Conservation (phyloP, 92 coral and sea anemone species). For the Siderastrea siderea region DNA sequence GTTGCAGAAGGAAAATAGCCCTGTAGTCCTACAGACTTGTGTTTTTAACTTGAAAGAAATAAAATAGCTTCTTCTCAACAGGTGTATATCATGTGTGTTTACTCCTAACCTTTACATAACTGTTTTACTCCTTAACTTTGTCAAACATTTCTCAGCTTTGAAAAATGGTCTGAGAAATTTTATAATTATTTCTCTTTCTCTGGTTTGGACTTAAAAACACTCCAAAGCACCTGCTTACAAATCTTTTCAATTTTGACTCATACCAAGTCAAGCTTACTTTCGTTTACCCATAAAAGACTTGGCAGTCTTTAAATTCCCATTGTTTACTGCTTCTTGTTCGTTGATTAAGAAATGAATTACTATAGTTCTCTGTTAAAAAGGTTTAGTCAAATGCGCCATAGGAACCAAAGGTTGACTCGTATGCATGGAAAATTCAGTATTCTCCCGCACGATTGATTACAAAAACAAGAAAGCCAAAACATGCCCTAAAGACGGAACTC, state of each 20-base stretch:
- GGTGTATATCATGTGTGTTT: constrained; percentile 17
- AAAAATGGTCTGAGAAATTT: constrained; percentile 3
- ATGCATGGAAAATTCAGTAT: constrained; percentile 5
- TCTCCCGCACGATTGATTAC: constrained; percentile 41
- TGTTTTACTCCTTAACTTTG: constrained; percentile 17
- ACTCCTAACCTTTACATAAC: constrained; percentile 17
- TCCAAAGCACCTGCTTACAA: constrained; percentile 1
- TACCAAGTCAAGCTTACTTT: background rate
- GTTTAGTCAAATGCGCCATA: constrained; percentile 6
- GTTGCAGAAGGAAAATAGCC: background rate
- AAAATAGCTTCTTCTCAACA: constrained; percentile 9
- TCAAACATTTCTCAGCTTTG: background rate
- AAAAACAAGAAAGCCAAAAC: constrained; percentile 48
- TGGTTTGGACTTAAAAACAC: background rate
- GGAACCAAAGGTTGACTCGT: constrained; percentile 16
- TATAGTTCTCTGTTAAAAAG: constrained; percentile 25
- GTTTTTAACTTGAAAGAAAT: constrained; percentile 32
- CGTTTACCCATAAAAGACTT: constrained; percentile 9
- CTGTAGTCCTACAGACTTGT: constrained; percentile 15
- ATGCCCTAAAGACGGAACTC: constrained; percentile 42
- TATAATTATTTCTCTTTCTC: background rate
- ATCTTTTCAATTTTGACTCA: constrained; percentile 14
- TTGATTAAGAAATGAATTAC: constrained; percentile 33
- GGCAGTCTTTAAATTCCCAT: constrained; percentile 14
- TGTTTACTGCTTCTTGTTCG: constrained; percentile 23